phyloP scores from a whole-genome alignment of 1,140 invertebrate species.

The Drosophila paulistorum region DNA sequence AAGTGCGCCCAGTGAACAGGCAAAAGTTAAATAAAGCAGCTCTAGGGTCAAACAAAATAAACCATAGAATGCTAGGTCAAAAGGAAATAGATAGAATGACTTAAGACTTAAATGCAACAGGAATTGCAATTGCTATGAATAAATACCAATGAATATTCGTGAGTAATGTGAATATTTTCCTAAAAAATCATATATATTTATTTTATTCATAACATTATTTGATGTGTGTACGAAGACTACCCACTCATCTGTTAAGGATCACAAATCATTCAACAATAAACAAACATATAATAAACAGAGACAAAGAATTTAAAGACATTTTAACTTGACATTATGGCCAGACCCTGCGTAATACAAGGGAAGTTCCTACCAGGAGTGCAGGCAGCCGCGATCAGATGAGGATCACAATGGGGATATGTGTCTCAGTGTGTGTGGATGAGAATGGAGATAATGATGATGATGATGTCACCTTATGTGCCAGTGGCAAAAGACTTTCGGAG shows the following conservation, averaged over 20 bases:
- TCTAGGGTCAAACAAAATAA: constrained; percentile 9
- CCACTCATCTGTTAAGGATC: constrained; percentile 7
- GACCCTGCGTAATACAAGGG: background rate
- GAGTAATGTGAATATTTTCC: no score
- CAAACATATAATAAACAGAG: constrained; percentile 52
- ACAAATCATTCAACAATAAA: constrained; percentile 66
- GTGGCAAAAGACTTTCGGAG: constrained; percentile 4
- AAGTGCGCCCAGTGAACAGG: constrained; percentile 43
- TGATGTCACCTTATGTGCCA: constrained; percentile 66
- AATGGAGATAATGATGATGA: constrained; percentile 48
- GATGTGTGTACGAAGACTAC: background rate
- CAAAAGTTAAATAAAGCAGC: constrained; percentile 27
- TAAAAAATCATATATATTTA: background rate
- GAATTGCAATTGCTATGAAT: background rate
- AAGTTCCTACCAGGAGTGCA: constrained; percentile 24
- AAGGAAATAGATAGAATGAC: background rate
- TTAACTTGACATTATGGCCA: constrained; percentile 36
- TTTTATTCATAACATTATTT: background rate
- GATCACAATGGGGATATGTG: constrained; percentile 19
- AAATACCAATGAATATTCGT: no score
- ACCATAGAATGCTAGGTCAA: background rate
- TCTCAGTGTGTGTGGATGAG: constrained; percentile 16
- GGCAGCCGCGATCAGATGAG: constrained; percentile 14
- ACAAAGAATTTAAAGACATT: constrained; percentile 50
- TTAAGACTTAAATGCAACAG: background rate